A percentile compares a stretch with the other conserved stretches of the same genome.
Conservation (phyloP, 2,797 vertebrate species). For the Odontamblyopus lacepedii region DNA sequence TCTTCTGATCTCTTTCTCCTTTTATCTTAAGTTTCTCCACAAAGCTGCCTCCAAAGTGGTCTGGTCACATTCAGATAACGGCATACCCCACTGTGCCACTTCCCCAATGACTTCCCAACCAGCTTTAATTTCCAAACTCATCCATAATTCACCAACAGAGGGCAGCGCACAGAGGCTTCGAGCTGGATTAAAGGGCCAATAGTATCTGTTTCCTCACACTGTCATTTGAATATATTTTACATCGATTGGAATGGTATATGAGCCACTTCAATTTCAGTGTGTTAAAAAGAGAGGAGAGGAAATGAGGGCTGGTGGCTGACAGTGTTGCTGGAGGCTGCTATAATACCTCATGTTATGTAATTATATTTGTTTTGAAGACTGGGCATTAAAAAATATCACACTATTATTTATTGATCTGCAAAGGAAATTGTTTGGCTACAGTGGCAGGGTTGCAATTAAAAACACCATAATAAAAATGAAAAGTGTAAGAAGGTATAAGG, state of each 20-base stretch:
- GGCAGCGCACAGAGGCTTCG: conserved; percentile 48
- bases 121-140: conserved; percentile 67
- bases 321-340: not conserved
- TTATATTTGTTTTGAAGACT: not conserved
- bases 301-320: not conserved
- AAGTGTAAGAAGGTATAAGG: not conserved
- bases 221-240: conserved; percentile 62
- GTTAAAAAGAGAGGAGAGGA: conserved; percentile 21
- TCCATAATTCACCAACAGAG: conserved; percentile 69
- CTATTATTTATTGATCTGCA: conserved; percentile 2
- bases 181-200: conserved; percentile 50
- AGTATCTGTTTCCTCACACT: conserved; percentile 46
- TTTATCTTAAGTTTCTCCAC: conserved; percentile 16
- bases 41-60: conserved; percentile 10
- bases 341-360: not conserved
- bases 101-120: conserved; percentile 61
- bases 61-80: conserved; percentile 49
- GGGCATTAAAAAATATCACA: not conserved
- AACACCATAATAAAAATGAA: not conserved
- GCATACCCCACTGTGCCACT: conserved; percentile 66
- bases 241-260: conserved; percentile 49
- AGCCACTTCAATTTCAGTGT: conserved; percentile 45
- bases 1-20: conserved; percentile 20
- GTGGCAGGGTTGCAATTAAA: not conserved
- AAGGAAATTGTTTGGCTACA: conserved; percentile 1